Base-by-base conservation (phyloP, 2,888 invertebrate genomes). In the Diaphora mendica region DNA sequence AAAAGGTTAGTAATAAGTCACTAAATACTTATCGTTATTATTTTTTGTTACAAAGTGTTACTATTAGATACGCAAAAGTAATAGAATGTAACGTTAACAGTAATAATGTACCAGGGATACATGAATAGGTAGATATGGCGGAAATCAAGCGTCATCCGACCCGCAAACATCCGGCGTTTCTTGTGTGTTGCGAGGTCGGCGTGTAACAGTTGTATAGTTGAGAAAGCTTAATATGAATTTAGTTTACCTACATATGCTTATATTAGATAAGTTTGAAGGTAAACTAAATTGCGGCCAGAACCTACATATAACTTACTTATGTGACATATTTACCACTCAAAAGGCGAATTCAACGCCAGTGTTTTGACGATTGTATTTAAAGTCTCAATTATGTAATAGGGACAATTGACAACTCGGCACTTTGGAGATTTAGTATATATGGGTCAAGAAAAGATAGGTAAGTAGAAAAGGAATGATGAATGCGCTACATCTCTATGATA, bases 91-190 rank as follows among this genome's bases (percentile, higher is more conserved):
- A 68, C 1, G 15, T 59, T 44, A 44, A 64, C 33, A 26, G 44
- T 64, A 39, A 42, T 39, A 35, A 68, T 23, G 64, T 67, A 74
- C 67, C 39, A 67, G 64, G 64, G 33, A 15, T 2, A 9, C 26
- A 71, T 64, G 67, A 70, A 70, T 70, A 68, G 62, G 15, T 64
- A 51, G 39, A 67, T 9, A 64, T 73, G 23, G 23, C 71, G 84
- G 80, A 82, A 82, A 83, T 80, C 80, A 77, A 74, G 77, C 70
- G 70, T 17, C 71, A 73, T 39, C 70, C 75, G 74, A 33, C 66
- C 77, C 72, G 64, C 77, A 81, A 76, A 76, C 83, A 78, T 81
- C 83, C 83, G 80, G 76, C 35, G 59, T 35, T 62, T 68, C 42
- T 66, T 72, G 72, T 72, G 64, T 72, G 69, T 75, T 51, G 64